Percentiles rank a stretch among this genome's conserved stretches.
These are phyloP conservation scores for Trididemnum nubilum DNA, from an alignment of 23 tunicate species.

Conservation along the genomic window DNA sequence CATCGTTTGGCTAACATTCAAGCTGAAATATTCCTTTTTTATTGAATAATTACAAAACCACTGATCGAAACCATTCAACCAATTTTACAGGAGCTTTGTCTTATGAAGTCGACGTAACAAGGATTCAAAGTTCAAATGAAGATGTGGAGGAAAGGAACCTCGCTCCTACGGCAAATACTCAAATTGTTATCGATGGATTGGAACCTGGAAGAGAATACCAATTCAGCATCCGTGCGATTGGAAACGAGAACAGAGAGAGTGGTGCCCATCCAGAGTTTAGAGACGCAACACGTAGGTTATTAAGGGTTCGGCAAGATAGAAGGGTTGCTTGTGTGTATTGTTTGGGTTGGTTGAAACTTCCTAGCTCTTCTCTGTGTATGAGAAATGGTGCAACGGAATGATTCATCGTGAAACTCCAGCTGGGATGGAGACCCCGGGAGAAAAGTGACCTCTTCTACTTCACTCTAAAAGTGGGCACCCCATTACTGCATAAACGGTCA, in stretches of 20 bases:
- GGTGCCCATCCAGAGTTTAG: constrained; percentile 23
- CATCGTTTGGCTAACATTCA: too few relatives aligned
- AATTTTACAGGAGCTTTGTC: constrained; percentile 17
- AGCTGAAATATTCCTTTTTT: not conserved
- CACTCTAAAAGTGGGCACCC: too few relatives aligned
- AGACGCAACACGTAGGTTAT: constrained; percentile 67
- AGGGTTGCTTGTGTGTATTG: too few relatives aligned
- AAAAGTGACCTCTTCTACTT: too few relatives aligned
- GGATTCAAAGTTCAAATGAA: not conserved
- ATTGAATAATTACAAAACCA: not conserved
- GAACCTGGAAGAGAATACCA: constrained; percentile 47
- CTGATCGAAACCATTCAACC: not conserved
- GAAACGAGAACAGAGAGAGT: constrained; percentile 47
- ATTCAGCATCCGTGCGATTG: constrained; percentile 46
- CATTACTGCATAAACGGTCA: too few relatives aligned
- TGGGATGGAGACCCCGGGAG: too few relatives aligned
- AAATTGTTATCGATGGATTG: constrained; percentile 25
- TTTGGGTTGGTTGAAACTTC: too few relatives aligned
- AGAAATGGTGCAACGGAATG: too few relatives aligned
- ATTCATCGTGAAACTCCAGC: too few relatives aligned
- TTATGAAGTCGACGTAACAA: not conserved
- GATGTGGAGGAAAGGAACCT: not conserved
- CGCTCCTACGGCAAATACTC: not conserved
- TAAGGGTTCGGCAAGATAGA: too few relatives aligned
- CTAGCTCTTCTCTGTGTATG: too few relatives aligned